phyloP scores from a whole-genome alignment of 2,113 vertebrate species.

The Chloropsis cyanopogon region DNA sequence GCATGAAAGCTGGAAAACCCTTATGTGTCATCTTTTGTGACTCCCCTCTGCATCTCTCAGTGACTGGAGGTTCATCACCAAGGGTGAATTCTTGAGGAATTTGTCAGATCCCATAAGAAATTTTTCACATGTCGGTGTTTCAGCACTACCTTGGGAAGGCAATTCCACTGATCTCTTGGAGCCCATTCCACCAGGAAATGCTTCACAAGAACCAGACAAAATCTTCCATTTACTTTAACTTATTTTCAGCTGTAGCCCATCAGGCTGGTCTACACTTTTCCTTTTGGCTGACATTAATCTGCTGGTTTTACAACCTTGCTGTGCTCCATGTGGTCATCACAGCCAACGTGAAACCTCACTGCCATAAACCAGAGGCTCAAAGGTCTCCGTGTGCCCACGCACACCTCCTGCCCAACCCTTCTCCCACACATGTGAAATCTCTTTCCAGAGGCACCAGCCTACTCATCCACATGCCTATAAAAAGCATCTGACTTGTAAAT shows the following conservation, averaged over 20 bases:
- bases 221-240: neutral
- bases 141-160: neutral
- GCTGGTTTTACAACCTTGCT: neutral
- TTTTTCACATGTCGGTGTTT: neutral
- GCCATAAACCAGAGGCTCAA: slow-evolving; percentile 1
- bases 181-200: neutral
- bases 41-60: neutral
- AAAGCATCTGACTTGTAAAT: slow-evolving; percentile 22
- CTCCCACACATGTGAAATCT: slow-evolving; percentile 14
- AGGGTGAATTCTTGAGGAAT: neutral
- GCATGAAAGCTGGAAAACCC: neutral
- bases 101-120: neutral
- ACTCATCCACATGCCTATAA: slow-evolving; percentile 17
- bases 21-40: slow-evolving; percentile 39
- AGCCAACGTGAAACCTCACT: neutral
- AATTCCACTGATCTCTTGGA: neutral
- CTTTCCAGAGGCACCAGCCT: slow-evolving; percentile 20
- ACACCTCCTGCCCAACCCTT: neutral
- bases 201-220: neutral
- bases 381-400: neutral
- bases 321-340: neutral
- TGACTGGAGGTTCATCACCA: neutral
- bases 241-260: neutral
- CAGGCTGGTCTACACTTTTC: neutral
- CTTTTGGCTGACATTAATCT: neutral